Base-by-base conservation (phyloP, 2,113 vertebrate species). In the Corynorhinus townsendii region DNA sequence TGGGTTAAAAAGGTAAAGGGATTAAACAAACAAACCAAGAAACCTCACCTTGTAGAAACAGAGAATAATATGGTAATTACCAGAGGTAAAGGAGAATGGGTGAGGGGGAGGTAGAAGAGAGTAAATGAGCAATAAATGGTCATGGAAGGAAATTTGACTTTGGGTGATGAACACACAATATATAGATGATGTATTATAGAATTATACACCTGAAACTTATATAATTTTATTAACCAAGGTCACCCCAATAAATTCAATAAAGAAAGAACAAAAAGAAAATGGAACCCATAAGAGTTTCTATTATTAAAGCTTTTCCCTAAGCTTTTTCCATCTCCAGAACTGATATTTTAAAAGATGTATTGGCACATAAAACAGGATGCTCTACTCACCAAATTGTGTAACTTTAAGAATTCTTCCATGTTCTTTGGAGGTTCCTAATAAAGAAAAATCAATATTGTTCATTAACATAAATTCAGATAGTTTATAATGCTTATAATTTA, bases 341-440 rank as follows among this genome's bases (percentile, higher is more conserved):
- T 45, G 59, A 82, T 52, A 59, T 73, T 96, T 75, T 22, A 85
- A 80, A 69, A 83, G 76, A 87, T 93, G 7, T 22, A 38, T 20
- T 86, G 30, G 16, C 14, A 94, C 75, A 89, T 95, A 97, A 97
- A 96, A 80, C 0, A 94, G 83, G 28, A 47, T 86, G 12, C 0
- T 6, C 0, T 83, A 97, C 97, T 97, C 77, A 98, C 97, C 97
- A 97, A 96, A 68, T 93, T 94, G 85, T 97, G 93, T 96, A 43
- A 52, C 20, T 7, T 11, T 89, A 98, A 91, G 86, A 98, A 98
- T 91, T 98, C 97, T 91, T 98, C 95, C 96, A 96, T 96, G 64
- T 30, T 97, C 69, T 30, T 88, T 96, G 96, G 84, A 86, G 95
- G 96, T 19, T 89, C 95, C 97, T 98, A 87, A 69, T 95, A 86